Conservation (phyloP, 2,113 vertebrate species). For the Rhagologus leucostigma region DNA sequence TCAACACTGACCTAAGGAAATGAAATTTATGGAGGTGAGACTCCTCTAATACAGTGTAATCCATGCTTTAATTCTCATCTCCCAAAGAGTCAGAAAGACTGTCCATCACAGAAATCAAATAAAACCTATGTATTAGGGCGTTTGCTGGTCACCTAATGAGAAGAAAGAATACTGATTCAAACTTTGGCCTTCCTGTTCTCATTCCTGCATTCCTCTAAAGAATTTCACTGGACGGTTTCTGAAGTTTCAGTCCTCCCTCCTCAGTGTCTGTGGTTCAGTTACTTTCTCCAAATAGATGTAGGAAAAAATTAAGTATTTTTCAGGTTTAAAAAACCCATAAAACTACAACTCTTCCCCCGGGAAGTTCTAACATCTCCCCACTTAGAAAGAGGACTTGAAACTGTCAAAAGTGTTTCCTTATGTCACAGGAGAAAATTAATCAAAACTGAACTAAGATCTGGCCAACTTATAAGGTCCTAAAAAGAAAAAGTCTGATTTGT, state of each 20-base stretch:
- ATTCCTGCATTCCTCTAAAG: background rate
- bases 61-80: background rate
- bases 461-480: background rate
- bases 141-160: background rate
- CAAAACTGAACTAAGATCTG: background rate
- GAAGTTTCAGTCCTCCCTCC: background rate
- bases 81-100: background rate
- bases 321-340: background rate
- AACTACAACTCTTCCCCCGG: background rate
- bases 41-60: background rate
- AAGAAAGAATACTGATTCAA: background rate
- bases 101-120: background rate
- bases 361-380: background rate
- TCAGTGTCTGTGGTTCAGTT: background rate
- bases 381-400: background rate
- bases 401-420: background rate
- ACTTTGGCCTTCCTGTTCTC: background rate
- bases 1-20: background rate
- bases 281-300: background rate
- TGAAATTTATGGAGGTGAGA: background rate
- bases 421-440: background rate
- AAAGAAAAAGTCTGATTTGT: background rate
- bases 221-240: background rate
- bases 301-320: background rate
- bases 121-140: background rate